These are phyloP conservation scores for Monoplex corrugatus DNA, from an alignment of 2,888 invertebrate species.

Conservation along the genomic window DNA sequence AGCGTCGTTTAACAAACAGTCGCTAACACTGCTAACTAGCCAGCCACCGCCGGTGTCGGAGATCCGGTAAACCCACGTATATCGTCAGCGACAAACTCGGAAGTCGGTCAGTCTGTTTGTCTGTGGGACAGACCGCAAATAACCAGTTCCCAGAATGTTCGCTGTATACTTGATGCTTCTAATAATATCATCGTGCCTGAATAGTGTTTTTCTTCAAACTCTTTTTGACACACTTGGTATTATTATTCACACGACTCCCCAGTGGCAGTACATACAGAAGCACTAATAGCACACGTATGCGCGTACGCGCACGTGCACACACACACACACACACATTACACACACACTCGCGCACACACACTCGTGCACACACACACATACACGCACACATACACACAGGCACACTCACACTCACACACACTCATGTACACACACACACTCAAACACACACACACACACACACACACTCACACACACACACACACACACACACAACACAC, in stretches of 20 bases:
- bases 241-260: no score
- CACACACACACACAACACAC: not conserved
- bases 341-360: not conserved
- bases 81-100: no score
- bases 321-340: not conserved
- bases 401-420: not conserved
- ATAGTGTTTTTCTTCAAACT: not conserved
- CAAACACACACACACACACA: not conserved
- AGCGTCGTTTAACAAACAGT: no score
- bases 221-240: not conserved
- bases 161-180: not conserved
- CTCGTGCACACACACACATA: not conserved
- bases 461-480: not conserved
- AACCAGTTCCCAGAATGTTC: no score
- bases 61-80: no score
- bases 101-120: no score
- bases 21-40: no score
- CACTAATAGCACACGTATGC: no score
- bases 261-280: no score
- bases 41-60: no score
- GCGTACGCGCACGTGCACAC: not conserved
- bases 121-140: no score
- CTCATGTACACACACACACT: not conserved
- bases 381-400: constrained; percentile 1
- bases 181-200: not conserved